phyloP scores from a whole-genome alignment of 1,140 invertebrate species.

The Heliconius himera region DNA sequence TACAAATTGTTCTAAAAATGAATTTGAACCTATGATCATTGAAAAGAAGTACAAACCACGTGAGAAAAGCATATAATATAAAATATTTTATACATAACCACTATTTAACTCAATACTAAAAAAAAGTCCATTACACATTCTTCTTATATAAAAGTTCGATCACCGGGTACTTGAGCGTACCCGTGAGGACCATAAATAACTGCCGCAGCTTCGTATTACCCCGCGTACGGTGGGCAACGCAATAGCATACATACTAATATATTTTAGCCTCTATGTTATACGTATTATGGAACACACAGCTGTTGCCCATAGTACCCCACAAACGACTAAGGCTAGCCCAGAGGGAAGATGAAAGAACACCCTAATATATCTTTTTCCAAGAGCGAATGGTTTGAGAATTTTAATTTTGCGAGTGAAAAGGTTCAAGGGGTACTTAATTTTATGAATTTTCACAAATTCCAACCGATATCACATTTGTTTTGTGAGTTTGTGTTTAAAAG shows the following conservation, averaged over 20 bases:
- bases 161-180: conserved; percentile 70
- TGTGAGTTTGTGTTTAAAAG: conserved; percentile 17
- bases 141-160: conserved; percentile 73
- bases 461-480: conserved; percentile 36
- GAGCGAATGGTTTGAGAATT: conserved; percentile 77
- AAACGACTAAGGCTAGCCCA: conserved; percentile 75
- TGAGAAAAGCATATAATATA: neutral
- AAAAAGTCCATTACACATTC: conserved; percentile 42
- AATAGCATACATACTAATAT: neutral
- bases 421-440: conserved; percentile 52
- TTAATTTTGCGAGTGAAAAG: conserved; percentile 73
- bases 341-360: conserved; percentile 78
- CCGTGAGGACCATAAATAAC: conserved; percentile 78
- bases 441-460: conserved; percentile 39
- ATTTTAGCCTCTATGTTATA: neutral
- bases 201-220: conserved; percentile 51
- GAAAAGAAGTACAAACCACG: too few relatives aligned
- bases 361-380: conserved; percentile 80
- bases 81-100: neutral
- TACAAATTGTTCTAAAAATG: too few relatives aligned
- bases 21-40: too few relatives aligned
- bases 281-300: neutral
- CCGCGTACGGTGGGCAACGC: conserved; percentile 32
- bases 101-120: conserved; percentile 17
- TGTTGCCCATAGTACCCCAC: conserved; percentile 44